phyloP scores from a whole-genome alignment of 2,888 invertebrate genomes.

The Operophtera brumata region DNA sequence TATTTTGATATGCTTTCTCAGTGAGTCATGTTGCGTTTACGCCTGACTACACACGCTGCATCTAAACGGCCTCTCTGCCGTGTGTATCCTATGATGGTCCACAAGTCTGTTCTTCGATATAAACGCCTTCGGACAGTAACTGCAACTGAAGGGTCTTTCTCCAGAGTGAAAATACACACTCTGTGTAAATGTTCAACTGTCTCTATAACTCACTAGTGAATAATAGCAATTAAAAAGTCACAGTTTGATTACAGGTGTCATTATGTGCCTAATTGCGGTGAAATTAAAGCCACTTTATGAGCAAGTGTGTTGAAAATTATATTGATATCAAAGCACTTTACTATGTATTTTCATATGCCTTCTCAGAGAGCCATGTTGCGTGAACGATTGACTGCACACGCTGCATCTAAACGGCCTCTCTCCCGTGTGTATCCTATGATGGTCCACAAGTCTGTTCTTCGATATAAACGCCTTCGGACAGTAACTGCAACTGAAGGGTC shows the following conservation, averaged over 20 bases:
- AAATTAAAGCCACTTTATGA: too few species aligned
- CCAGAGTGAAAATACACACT: too few species aligned
- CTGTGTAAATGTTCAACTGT: too few species aligned
- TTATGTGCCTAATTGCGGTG: too few species aligned
- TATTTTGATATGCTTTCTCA: constrained; percentile 71
- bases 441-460: constrained; percentile 61
- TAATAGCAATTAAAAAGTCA: too few species aligned
- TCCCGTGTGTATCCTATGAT: constrained; percentile 68
- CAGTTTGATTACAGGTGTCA: too few species aligned
- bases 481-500: constrained; percentile 59
- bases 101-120: constrained; percentile 60
- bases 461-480: constrained; percentile 67
- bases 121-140: constrained; percentile 62
- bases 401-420: constrained; percentile 67
- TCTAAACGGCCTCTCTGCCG: constrained; percentile 68
- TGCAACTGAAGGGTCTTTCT: constrained; percentile 62
- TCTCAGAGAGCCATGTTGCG: constrained; percentile 67
- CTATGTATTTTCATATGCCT: constrained; percentile 72
- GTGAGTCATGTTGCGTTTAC: constrained; percentile 67
- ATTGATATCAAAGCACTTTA: constrained; percentile 33
- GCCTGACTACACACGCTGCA: constrained; percentile 64
- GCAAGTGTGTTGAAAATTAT: too few species aligned
- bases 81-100: constrained; percentile 68
- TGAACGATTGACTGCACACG: constrained; percentile 66
- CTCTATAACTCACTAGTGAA: too few species aligned